Base-by-base conservation (phyloP, 2,888 invertebrate genomes). In the Neoscelio sp. region DNA sequence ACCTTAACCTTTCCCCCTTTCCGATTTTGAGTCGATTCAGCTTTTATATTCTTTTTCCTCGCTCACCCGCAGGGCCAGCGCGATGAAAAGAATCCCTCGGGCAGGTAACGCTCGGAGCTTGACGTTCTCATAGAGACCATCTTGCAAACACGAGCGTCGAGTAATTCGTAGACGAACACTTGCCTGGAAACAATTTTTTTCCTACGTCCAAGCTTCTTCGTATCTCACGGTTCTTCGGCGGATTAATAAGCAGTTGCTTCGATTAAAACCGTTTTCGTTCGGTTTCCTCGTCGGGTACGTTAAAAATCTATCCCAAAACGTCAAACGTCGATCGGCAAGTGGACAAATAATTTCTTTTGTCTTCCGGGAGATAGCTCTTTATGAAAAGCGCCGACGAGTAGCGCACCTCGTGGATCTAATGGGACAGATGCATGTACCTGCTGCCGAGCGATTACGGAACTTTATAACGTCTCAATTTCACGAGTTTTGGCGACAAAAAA, bases 391-490 rank as follows among this genome's bases (percentile, higher is more conserved):
- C 38, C 60, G 76, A 76, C 73, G 74, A 81, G 54, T 73, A 54
- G 56, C 28, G 73, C 68, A 80, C 80, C 80, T 78, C 70, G 77
- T 80, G 65, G 80, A 77, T 82, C 81, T 80, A 83, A 81, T 82
- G 80, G 64, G 83, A 84, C 87, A 88, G 86, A 87, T 86, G 85
- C 86, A 85, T 84, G 85, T 89, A 89, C 89, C 89, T 89, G 89
- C 87, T 84, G 67, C 50, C 79, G 78, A 86, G 85, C 87, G 87
- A 89, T 89, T 88, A 89, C 85, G 85, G 83, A 83, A 87, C 87
- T 87, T 85, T 86, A 83, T 86, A 85, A 83, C 85, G 88, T 89
- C 89, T 90, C 89, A 90, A 89, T 90, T 89, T 90, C 89, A 89
- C 86, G 84, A 86, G 80, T 86, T 78, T 78, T 54, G 50, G 42